Percentiles rank a stretch among this genome's conserved stretches.
These are phyloP conservation scores for Mimachlamys varia DNA, from an alignment of 2,888 invertebrate genomes.

Conservation along the genomic window DNA sequence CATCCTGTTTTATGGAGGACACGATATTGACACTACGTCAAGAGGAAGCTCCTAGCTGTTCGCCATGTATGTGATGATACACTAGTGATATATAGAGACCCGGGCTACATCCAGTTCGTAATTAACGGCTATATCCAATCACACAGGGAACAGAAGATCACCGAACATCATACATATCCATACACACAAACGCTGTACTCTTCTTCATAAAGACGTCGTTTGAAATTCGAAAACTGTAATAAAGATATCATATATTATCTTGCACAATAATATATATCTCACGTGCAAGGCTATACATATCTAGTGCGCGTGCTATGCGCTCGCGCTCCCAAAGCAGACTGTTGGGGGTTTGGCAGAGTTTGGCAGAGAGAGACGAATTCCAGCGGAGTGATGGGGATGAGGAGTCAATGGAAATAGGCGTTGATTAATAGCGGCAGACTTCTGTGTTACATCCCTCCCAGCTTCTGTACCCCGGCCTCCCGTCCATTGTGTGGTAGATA, in stretches of 20 bases:
- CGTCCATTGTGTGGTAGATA: constrained; percentile 4
- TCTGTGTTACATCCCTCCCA: background rate
- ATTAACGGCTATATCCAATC: too few relatives aligned
- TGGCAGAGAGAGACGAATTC: background rate
- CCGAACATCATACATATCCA: background rate
- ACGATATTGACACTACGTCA: background rate
- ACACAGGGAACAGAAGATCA: background rate
- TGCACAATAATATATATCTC: background rate
- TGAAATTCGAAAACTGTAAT: constrained; percentile 28
- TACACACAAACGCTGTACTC: background rate
- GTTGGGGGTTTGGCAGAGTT: background rate
- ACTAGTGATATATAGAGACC: too few relatives aligned
- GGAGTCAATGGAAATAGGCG: constrained; percentile 17
- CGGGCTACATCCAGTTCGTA: too few relatives aligned
- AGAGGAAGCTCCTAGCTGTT: background rate
- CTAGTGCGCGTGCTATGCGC: constrained; percentile 24
- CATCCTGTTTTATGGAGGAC: background rate
- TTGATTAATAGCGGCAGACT: background rate
- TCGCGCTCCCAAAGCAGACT: constrained; percentile 36
- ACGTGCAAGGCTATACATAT: constrained; percentile 13
- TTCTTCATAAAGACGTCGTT: background rate
- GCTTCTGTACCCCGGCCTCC: background rate
- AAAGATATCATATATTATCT: background rate
- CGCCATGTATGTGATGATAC: background rate
- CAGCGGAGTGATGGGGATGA: background rate